These are phyloP conservation scores for Gavia stellata DNA, from an alignment of 2,113 vertebrate species.

Conservation along the genomic window DNA sequence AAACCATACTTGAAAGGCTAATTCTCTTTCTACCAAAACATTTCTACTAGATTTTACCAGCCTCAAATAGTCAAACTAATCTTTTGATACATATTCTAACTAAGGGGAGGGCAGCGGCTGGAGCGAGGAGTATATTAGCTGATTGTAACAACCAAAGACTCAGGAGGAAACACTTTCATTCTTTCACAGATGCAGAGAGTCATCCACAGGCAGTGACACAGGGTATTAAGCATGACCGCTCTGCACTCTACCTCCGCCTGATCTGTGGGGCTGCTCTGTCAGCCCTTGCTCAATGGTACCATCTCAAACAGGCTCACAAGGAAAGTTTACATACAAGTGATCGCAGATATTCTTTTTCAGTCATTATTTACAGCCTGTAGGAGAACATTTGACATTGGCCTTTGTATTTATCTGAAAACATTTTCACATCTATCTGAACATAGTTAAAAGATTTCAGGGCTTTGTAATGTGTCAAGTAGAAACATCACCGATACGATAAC, in stretches of 20 bases:
- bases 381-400: not conserved
- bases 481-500: not conserved
- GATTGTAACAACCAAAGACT: not conserved
- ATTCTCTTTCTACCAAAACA: not conserved
- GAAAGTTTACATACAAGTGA: not conserved
- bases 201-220: not conserved
- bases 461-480: not conserved
- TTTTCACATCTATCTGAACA: not conserved
- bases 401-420: not conserved
- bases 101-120: not conserved
- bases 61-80: not conserved
- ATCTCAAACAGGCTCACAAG: not conserved
- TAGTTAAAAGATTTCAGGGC: not conserved
- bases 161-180: not conserved
- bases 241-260: not conserved
- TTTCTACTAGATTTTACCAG: not conserved
- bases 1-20: not conserved
- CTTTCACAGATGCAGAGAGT: not conserved
- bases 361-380: not conserved
- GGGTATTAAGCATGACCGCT: not conserved
- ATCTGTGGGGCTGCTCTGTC: not conserved
- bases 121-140: too few species aligned
- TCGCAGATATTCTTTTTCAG: not conserved
- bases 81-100: not conserved
- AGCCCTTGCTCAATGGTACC: not conserved